These are phyloP conservation scores for Chiroxiphia lanceolata DNA, from an alignment of 2,797 vertebrate species.

Conservation along the genomic window DNA sequence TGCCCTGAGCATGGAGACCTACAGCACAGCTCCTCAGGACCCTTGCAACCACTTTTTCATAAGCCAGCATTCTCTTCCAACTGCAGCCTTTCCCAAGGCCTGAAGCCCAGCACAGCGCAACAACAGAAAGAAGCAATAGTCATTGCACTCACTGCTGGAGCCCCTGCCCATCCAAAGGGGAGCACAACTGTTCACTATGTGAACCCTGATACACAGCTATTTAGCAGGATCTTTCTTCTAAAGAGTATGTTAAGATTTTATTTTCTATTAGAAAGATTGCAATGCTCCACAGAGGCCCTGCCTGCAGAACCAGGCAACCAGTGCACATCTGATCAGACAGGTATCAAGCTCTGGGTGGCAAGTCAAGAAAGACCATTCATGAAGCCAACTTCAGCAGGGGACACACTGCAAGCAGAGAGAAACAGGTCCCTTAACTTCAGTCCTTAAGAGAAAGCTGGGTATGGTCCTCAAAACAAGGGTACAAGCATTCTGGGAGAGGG, in stretches of 20 bases:
- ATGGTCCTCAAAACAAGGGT: not conserved
- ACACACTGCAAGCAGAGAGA: not conserved
- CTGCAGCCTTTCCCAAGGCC: not conserved
- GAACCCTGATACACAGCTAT: not conserved
- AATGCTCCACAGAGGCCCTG: not conserved
- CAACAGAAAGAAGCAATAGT: not conserved
- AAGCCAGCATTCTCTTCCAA: not conserved
- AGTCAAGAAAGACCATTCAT: rapidly evolving
- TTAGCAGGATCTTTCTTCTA: not conserved
- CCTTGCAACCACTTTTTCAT: not conserved
- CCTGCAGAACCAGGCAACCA: not conserved
- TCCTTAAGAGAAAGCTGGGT: not conserved
- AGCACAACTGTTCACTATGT: not conserved
- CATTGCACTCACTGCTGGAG: not conserved
- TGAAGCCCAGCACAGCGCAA: not conserved
- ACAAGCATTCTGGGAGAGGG: not conserved
- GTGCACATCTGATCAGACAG: not conserved
- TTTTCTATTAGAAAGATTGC: not conserved
- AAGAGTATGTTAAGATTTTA: not conserved
- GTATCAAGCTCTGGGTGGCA: not conserved
- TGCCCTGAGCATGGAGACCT: not conserved
- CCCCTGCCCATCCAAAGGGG: not conserved
- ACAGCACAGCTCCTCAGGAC: not conserved
- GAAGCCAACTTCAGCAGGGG: not conserved
- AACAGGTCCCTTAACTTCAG: not conserved